phyloP scores from a whole-genome alignment of 2,113 vertebrate species.

The Desmodus rotundus region DNA sequence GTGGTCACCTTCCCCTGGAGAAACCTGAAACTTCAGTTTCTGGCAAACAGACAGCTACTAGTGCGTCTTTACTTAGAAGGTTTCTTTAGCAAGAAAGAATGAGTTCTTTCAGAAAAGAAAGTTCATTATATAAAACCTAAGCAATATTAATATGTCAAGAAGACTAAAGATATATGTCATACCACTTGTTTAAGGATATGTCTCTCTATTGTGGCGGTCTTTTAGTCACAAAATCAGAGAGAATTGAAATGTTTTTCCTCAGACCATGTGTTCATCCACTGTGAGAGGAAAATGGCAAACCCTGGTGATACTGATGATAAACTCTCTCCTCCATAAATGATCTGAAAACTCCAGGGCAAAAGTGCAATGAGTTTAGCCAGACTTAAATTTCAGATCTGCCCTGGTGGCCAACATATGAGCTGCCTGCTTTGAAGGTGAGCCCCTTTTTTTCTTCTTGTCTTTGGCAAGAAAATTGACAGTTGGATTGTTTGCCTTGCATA shows the following conservation, averaged over 20 bases:
- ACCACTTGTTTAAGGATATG: background rate
- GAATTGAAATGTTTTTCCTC: slow-evolving; percentile 35
- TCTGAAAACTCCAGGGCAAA: slow-evolving; percentile 12
- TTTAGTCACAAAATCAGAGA: slow-evolving; percentile 59
- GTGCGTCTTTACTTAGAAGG: slow-evolving; percentile 46
- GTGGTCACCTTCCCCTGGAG: slow-evolving; percentile 41
- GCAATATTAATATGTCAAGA: slow-evolving; percentile 12
- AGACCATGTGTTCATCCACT: slow-evolving; percentile 32
- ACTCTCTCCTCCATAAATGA: slow-evolving; percentile 22
- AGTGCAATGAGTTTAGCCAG: slow-evolving; percentile 46
- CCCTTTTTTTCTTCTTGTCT: slow-evolving; percentile 63
- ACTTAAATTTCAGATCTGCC: slow-evolving; percentile 68
- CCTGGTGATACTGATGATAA: slow-evolving; percentile 19
- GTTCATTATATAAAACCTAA: background rate
- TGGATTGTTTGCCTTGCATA: slow-evolving; percentile 71
- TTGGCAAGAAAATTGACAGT: slow-evolving; percentile 63
- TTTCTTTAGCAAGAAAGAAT: slow-evolving; percentile 56
- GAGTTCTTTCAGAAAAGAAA: slow-evolving; percentile 42
- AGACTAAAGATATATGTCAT: background rate
- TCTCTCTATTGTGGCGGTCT: background rate
- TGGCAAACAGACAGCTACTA: slow-evolving; percentile 39
- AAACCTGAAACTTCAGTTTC: slow-evolving; percentile 47
- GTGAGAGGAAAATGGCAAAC: slow-evolving; percentile 36
- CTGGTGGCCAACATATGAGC: slow-evolving; percentile 67
- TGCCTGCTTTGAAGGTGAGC: slow-evolving; percentile 44